Percentiles rank a stretch among this genome's conserved stretches.
Conservation (phyloP, 1,140 invertebrate genomes). For the Drosophila aff. region DNA sequence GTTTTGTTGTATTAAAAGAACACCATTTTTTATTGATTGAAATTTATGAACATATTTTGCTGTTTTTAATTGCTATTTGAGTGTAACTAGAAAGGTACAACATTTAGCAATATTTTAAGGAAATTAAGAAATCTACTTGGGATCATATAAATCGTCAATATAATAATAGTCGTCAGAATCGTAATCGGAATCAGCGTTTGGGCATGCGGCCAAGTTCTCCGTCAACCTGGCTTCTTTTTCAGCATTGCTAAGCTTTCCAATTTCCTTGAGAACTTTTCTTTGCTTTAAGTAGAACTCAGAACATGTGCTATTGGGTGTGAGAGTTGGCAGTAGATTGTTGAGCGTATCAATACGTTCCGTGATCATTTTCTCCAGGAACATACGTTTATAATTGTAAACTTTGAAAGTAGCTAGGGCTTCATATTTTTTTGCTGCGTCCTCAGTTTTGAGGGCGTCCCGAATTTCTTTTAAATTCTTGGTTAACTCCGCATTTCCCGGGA, state of each 20-base stretch:
- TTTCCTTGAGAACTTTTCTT: neutral
- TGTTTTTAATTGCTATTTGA: neutral
- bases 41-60: neutral
- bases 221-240: neutral
- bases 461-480: fast-evolving
- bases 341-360: neutral
- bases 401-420: neutral
- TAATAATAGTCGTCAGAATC: neutral
- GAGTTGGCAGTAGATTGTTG: neutral
- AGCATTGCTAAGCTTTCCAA: neutral
- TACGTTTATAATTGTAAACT: neutral
- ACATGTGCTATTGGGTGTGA: neutral
- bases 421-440: fast-evolving
- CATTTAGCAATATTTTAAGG: neutral
- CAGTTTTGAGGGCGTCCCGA: neutral
- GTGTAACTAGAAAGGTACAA: no score
- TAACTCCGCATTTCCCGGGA: neutral
- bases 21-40: neutral
- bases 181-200: no score
- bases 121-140: no score
- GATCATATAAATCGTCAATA: neutral
- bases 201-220: neutral
- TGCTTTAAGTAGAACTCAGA: neutral
- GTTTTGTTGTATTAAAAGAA: neutral
- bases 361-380: neutral